Evolutionary conservation across 2,797 vertebrate genomes (phyloP), one percentile per base, ranked within the genome.

Genomic region (Macroramphosus scolopax): DNA sequence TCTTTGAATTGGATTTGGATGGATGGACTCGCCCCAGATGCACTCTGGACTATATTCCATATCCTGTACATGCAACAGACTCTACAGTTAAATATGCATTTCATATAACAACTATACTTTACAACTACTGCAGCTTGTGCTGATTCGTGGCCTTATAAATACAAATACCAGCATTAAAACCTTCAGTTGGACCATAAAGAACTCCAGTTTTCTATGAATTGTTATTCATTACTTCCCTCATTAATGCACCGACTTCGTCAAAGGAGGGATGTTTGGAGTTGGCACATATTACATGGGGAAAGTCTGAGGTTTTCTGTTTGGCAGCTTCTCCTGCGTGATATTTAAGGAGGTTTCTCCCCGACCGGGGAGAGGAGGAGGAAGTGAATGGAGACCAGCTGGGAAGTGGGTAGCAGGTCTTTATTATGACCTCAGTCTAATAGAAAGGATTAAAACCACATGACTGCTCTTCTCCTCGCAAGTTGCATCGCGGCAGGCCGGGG

Each of bases 391-490:
- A 64, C 47, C 77, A 83, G 68, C 79, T 85, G 77, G 58, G 45
- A 52, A 42, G 64, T 24, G 72, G 73, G 74, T 75, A 76, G 58
- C 59, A 43, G 66, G 52, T 53, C 28, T 77, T 73, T 40, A 63
- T 80, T 63, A 47, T 83, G 73, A 83, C 61, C 70, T 82, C 65
- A 78, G 72, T 71, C 60, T 46, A 56, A 32, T 11, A 3, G 20
- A 34, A 41, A 55, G 63, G 63, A 87, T 86, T 83, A 71, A 63
- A 79, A 81, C 81, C 83, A 85, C 69, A 78, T 68, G 81, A 86
- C 39, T 41, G 63, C 43, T 54, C 57, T 14, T 37, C 36, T 68
- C 49, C 17, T 74, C 49, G n/a, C n/a, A n/a, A n/a, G n/a, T n/a
- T n/a, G n/a, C n/a, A n/a, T n/a, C n/a, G n/a, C n/a, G 16, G 8